Evolutionary conservation across 2,888 invertebrate species (phyloP).

Genomic region (Melitaea athalia): DNA sequence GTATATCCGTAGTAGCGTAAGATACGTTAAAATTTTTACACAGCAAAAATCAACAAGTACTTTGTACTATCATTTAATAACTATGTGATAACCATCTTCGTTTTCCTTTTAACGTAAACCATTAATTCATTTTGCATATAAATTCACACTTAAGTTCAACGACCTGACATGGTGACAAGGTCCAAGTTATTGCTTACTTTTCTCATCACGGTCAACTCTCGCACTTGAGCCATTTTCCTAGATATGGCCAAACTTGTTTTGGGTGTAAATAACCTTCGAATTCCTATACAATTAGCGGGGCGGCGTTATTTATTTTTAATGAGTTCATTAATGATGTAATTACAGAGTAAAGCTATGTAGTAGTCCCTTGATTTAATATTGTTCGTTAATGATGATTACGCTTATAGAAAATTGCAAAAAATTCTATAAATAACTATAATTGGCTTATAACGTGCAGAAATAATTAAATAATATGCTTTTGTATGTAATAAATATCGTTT

Average conservation of each 20-base stretch:
- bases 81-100: constrained; percentile 1
- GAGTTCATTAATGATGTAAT: constrained; percentile 15
- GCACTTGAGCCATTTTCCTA: constrained; percentile 39
- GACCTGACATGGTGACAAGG: constrained; percentile 44
- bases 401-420: neutral
- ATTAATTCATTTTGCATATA: constrained; percentile 29
- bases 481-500: too few relatives aligned
- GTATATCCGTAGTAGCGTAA: neutral
- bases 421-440: too few relatives aligned
- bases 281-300: constrained; percentile 33
- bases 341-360: neutral
- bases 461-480: too few relatives aligned
- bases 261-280: constrained; percentile 34
- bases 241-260: constrained; percentile 33
- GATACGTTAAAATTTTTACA: neutral
- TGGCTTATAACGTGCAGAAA: too few relatives aligned
- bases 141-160: constrained; percentile 42
- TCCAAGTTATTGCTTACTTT: constrained; percentile 27
- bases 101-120: constrained; percentile 12
- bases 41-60: neutral
- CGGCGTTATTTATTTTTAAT: constrained; percentile 15
- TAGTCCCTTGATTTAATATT: neutral
- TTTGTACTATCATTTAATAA: neutral
- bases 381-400: neutral
- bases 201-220: constrained; percentile 37